Percentiles rank a stretch among this genome's conserved stretches.
Evolutionary conservation across 1,140 invertebrate species (phyloP).

Genomic region (Ptiloglossa arizonensis): DNA sequence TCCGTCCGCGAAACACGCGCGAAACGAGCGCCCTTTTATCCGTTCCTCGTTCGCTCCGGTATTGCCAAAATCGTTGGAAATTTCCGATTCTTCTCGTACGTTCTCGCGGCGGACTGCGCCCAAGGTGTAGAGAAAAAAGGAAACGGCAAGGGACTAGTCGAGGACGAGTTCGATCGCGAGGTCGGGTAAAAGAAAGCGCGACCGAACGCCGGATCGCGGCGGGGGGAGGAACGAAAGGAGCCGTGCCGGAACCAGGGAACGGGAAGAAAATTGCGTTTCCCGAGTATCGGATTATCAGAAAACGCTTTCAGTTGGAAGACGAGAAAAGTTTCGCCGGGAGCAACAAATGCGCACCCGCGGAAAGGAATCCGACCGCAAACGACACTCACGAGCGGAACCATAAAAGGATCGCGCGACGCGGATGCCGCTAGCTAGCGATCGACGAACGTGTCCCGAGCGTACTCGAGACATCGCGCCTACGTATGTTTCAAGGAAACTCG

Average conservation of each 20-base stretch:
- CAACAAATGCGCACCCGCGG: slow-evolving; percentile 6
- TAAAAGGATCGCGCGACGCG: slow-evolving; percentile 15
- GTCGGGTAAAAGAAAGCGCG: no score
- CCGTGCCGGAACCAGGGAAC: no score
- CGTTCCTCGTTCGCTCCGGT: no score
- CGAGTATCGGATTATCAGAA: slow-evolving; percentile 46
- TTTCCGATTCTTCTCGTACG: no score
- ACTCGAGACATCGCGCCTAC: no score
- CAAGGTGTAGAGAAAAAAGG: no score
- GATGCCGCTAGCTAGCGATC: not conserved
- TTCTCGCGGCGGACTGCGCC: not conserved
- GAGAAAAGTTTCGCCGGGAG: slow-evolving; percentile 45
- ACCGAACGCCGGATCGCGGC: not conserved
- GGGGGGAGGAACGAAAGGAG: not conserved
- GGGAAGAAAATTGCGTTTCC: slow-evolving; percentile 42
- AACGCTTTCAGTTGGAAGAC: slow-evolving; percentile 50
- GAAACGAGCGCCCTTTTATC: not conserved
- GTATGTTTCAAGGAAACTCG: no score
- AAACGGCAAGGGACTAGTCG: no score
- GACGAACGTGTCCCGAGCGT: not conserved
- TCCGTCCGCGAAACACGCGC: slow-evolving; percentile 38
- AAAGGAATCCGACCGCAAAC: slow-evolving; percentile 30
- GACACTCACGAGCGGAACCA: slow-evolving; percentile 7
- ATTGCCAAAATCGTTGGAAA: no score
- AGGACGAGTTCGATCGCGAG: no score